These are phyloP conservation scores for Dysdera silvatica DNA, from an alignment of 1,140 invertebrate genomes.

Conservation along the genomic window DNA sequence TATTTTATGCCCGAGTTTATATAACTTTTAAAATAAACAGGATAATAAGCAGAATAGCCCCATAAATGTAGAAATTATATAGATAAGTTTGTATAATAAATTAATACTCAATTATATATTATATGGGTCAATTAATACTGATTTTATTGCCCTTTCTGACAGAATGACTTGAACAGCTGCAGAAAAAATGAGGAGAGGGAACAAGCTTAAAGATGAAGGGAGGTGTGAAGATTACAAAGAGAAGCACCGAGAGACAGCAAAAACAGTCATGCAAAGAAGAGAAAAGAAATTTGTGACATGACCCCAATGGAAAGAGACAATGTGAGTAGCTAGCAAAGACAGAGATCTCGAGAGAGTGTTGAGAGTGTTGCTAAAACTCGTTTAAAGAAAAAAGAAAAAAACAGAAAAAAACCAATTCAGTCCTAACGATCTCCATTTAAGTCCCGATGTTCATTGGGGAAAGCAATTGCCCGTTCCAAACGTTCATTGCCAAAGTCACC, in stretches of 20 bases:
- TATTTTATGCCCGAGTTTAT: too few relatives aligned
- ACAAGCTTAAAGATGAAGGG: slow-evolving; percentile 9
- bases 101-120: too few relatives aligned
- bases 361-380: slow-evolving; percentile 1
- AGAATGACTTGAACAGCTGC: not conserved
- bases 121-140: too few relatives aligned
- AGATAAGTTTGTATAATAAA: too few relatives aligned
- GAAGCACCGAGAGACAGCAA: not conserved
- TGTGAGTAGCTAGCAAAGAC: not conserved
- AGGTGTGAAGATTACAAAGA: slow-evolving; percentile 6
- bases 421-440: slow-evolving; percentile 1
- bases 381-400: not conserved
- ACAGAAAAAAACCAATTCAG: not conserved
- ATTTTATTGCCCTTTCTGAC: too few relatives aligned
- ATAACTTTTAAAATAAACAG: too few relatives aligned
- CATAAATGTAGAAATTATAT: too few relatives aligned
- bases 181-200: not conserved
- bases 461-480: slow-evolving; percentile 2
- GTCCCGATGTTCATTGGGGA: not conserved
- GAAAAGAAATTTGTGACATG: not conserved
- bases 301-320: not conserved
- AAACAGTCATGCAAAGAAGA: not conserved
- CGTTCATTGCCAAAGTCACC: not conserved
- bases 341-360: not conserved
- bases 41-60: too few relatives aligned